phyloP scores from a whole-genome alignment of 2,888 invertebrate species.

The Acleris emargana region DNA sequence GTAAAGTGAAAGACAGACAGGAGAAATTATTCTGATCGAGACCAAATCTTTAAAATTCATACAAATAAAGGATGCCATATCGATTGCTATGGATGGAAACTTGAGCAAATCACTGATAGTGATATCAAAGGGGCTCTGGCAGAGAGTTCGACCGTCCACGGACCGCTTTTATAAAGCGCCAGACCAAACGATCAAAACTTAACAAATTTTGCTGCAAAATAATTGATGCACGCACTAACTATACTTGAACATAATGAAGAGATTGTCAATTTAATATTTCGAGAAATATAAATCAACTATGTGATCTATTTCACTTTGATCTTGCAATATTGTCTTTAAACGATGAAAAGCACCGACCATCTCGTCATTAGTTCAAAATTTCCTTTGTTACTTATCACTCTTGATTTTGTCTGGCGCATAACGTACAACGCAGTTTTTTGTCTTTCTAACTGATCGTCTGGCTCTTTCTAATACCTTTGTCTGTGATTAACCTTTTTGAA shows the following conservation, averaged over 20 bases:
- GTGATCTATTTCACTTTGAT: not conserved
- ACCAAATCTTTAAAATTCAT: too few relatives aligned
- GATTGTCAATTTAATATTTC: conserved; percentile 1
- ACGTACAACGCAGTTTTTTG: conserved; percentile 67
- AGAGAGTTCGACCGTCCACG: conserved; percentile 48
- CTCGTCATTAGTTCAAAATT: not conserved
- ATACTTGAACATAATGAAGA: not conserved
- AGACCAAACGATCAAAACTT: conserved; percentile 45
- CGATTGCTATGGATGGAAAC: conserved; percentile 1
- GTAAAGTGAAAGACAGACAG: too few relatives aligned
- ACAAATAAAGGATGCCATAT: not conserved
- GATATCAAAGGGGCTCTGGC: conserved; percentile 33
- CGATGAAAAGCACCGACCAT: not conserved
- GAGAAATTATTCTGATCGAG: too few relatives aligned
- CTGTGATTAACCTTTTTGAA: conserved; percentile 22
- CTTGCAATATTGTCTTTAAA: not conserved
- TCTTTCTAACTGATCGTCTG: conserved; percentile 49
- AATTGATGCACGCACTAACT: conserved; percentile 20
- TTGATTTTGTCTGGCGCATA: conserved; percentile 52
- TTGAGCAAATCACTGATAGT: conserved; percentile 31
- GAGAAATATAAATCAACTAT: not conserved
- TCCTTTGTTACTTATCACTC: not conserved
- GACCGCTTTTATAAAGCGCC: conserved; percentile 47
- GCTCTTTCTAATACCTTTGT: conserved; percentile 49
- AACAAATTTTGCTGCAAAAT: not conserved